Evolutionary conservation across 2,113 vertebrate species (phyloP), one percentile per base, ranked within the genome.

Genomic region (Hippocampus comes): DNA sequence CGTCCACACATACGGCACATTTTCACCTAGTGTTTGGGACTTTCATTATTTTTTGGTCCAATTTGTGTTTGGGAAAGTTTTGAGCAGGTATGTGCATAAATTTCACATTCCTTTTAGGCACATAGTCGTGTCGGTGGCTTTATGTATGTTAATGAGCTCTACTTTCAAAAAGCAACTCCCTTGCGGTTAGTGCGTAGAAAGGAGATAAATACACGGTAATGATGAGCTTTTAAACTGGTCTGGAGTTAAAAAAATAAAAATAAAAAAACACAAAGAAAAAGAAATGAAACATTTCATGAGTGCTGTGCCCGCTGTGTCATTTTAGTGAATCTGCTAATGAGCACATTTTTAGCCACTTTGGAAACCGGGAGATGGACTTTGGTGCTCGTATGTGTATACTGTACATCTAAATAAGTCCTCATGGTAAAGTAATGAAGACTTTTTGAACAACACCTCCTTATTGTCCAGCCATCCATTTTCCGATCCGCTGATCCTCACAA

Each of bases 81-180:
- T 65, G 17, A 61, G 15, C 14, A 60, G 17, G 23, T 67, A 57
- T 70, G 67, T 53, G 53, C 43, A 75, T 10, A 64, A 12, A 27
- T 23, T 61, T 27, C 57, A n/a, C 5, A 38, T 41, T 21, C 56
- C 42, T 2, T 25, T 55, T 23, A 17, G 61, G 43, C 30, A 23
- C 61, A 23, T 7, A 34, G 67, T 79, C 53, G 46, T 71, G 21
- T 61, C 18, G 20, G 56, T 76, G 38, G 73, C 67, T 23, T 71
- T 68, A 68, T 53, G 56, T 46, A 74, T 75, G 53, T 46, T 78
- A 68, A 79, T 74, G 68, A 69, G 55, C 70, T 82, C 57, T 61
- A 53, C 66, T 76, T 79, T 67, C n/a, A 27, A 74, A 38, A 81
- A 67, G 42, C 70, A 64, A 78, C 67, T 77, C 66, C 75, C 74